phyloP scores from a whole-genome alignment of 64 coral and sea anemone species.

The Actinia tenebrosa region DNA sequence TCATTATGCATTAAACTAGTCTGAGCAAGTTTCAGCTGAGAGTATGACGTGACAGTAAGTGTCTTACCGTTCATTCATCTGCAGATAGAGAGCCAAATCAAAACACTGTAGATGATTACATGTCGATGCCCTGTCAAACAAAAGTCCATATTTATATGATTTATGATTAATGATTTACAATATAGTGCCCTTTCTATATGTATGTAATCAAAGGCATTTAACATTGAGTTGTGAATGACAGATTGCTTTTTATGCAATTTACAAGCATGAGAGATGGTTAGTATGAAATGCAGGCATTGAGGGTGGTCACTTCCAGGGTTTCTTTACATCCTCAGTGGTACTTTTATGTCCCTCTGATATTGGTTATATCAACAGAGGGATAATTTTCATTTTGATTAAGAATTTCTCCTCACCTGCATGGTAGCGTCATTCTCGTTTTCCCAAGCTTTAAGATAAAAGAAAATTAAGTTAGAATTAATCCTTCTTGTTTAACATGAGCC shows the following conservation, averaged over 20 bases:
- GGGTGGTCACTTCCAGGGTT: too few species aligned
- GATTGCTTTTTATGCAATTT: too few species aligned
- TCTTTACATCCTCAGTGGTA: too few species aligned
- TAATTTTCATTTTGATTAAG: too few species aligned
- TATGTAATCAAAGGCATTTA: too few species aligned
- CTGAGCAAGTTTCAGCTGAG: background rate
- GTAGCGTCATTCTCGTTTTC: constrained; percentile 94
- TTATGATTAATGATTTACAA: too few species aligned
- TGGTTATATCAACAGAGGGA: background rate
- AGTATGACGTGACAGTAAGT: background rate
- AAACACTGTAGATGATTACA: constrained; percentile 96
- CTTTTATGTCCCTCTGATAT: too few species aligned
- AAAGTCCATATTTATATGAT: background rate
- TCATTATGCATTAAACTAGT: background rate
- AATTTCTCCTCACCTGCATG: constrained; percentile 73
- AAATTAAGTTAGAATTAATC: background rate
- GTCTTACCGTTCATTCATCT: constrained; percentile 96
- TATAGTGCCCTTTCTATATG: too few species aligned
- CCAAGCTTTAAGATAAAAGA: constrained; percentile 65
- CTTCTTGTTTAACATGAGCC: too few species aligned
- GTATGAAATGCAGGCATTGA: too few species aligned
- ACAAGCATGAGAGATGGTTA: too few species aligned
- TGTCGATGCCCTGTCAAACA: constrained; percentile 62
- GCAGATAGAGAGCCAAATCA: constrained; percentile 92
- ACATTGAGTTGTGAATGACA: too few species aligned